These are phyloP conservation scores for Gulo gulo DNA, from an alignment of 2,113 vertebrate species.

Conservation along the genomic window DNA sequence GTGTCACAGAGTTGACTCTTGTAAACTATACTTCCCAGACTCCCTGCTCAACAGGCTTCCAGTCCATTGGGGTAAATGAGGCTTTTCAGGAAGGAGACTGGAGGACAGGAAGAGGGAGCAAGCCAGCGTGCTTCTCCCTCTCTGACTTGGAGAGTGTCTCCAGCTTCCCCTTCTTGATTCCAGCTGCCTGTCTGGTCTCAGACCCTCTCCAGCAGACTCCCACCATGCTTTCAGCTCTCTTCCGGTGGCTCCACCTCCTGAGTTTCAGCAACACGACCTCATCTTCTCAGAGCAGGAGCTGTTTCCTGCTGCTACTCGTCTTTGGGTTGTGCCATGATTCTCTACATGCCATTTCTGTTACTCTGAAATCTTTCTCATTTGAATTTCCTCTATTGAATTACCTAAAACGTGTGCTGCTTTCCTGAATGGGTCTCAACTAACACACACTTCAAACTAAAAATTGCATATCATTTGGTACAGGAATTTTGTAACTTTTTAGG, in stretches of 20 bases:
- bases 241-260: background rate
- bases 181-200: background rate
- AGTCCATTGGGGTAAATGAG: background rate
- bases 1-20: background rate
- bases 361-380: background rate
- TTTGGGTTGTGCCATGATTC: background rate
- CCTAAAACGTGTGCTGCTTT: background rate
- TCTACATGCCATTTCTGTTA: background rate
- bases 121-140: background rate
- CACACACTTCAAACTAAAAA: background rate
- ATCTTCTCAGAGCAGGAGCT: background rate
- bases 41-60: background rate
- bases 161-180: background rate
- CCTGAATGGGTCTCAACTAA: background rate
- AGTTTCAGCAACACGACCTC: background rate
- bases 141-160: background rate
- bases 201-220: background rate
- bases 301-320: background rate
- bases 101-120: background rate
- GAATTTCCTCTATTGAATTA: background rate
- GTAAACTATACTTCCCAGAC: background rate
- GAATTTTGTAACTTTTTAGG: background rate
- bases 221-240: background rate
- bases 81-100: background rate
- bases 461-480: background rate